phyloP scores from a whole-genome alignment of 2,113 vertebrate genomes.

The Aramus guarauna region DNA sequence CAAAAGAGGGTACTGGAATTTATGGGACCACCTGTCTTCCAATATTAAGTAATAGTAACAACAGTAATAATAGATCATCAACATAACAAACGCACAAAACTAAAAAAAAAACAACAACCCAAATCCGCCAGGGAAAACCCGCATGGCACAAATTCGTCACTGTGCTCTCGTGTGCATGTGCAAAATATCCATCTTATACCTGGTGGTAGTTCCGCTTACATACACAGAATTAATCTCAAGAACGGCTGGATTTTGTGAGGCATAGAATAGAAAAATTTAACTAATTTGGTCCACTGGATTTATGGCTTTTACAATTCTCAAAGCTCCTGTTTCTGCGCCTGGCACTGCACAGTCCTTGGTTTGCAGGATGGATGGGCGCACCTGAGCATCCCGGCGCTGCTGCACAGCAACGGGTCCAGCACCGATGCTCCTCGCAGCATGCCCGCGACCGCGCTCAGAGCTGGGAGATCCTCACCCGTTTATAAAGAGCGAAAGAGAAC shows the following conservation, averaged over 20 bases:
- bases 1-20: background rate
- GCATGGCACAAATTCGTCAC: background rate
- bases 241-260: constrained; percentile 33
- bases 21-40: constrained; percentile 17
- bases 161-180: background rate
- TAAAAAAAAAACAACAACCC: background rate
- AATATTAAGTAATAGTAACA: background rate
- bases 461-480: background rate
- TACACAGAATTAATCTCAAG: background rate
- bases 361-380: background rate
- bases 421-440: fast-evolving
- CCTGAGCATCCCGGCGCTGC: background rate
- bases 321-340: background rate
- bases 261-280: constrained; percentile 8
- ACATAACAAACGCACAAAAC: background rate
- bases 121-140: background rate
- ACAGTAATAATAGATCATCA: background rate
- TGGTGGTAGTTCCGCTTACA: background rate
- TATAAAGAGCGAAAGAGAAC: background rate
- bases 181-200: constrained; percentile 3
- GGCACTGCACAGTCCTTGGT: background rate
- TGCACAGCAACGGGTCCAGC: background rate
- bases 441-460: fast-evolving
- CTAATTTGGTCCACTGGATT: constrained; percentile 35
- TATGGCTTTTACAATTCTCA: constrained; percentile 14